Conservation (phyloP, 2,797 vertebrate species). For the Notamacropus eugenii region DNA sequence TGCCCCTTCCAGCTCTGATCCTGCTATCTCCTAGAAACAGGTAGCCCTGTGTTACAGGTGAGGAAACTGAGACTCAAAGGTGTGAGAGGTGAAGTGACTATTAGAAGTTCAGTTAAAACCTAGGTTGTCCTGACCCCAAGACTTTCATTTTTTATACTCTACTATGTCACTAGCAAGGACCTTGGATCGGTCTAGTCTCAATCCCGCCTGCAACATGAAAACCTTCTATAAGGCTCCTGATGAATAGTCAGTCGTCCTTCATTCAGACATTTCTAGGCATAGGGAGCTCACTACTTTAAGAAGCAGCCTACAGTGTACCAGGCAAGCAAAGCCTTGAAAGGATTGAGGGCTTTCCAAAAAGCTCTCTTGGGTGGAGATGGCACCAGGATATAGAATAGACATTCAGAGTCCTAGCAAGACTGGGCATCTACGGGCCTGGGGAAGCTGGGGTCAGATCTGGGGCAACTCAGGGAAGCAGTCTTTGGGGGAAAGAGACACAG, state of each 20-base stretch:
- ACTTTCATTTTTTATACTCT: background rate
- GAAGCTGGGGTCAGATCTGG: background rate
- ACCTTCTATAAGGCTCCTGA: background rate
- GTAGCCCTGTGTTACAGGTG: background rate
- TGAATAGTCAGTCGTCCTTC: background rate
- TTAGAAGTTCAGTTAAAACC: background rate
- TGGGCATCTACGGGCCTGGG: background rate
- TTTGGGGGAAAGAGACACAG: too few relatives aligned
- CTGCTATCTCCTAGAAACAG: background rate
- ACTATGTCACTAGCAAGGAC: background rate
- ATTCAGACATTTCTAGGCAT: background rate
- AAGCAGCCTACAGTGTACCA: background rate
- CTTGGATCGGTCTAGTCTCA: background rate
- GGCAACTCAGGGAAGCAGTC: background rate
- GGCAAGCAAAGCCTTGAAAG: background rate
- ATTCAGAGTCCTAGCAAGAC: background rate
- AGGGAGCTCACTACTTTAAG: background rate
- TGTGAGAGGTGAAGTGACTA: background rate
- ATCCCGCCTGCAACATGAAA: background rate
- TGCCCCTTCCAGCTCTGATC: background rate
- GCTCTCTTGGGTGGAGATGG: background rate
- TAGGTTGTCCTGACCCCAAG: background rate
- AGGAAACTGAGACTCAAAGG: background rate
- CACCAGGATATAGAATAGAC: background rate
- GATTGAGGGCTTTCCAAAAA: background rate